Evolutionary conservation across 2,888 invertebrate genomes (phyloP), one percentile per base, ranked within the genome.

Genomic region (Leptodirus hochenwartii): DNA sequence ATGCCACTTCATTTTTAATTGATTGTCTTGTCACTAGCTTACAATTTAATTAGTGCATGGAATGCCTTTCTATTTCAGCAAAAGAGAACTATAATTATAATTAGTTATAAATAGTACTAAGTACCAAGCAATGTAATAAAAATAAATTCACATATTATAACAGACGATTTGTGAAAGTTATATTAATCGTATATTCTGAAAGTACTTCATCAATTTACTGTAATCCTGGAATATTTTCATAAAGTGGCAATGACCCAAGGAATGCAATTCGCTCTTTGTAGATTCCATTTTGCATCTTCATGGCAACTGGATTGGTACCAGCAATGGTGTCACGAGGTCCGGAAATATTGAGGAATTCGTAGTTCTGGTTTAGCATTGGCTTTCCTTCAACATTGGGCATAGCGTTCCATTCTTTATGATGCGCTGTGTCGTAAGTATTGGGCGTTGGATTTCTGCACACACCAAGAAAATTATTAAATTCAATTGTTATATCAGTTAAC

Each of bases 391-490:
- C 25, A 15, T 36, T 31, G 17, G 27, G 28, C 6, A 39, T 6
- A 9, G 37, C 31, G 6, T 25, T 4, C 39, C 39, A 39, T 8
- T 14, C 9, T 12, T 22, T 17, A 9, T 32, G 15, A 5, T 10
- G 6, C 8, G 20, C n/a, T 20, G 6, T 20, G 6, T 8, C 9
- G 22, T 4, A 31, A 6, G 34, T 31, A 4, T 17, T 12, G 14
- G 44, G 43, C 26, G 41, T 42, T 10, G 46, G 45, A 33, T 44
- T 30, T 15, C 47, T 47, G 31, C 33, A 40, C 39, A 31, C 13
- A 29, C 15, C 25, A 25, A 28, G n/a, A 15, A n/a, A 4, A 33
- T 13, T 15, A 25, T 31, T 25, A 16, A 25, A 5, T 5, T 12
- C 4, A 11, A 15, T 14, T 15, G 10, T 5, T 29, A 16, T 17